Conservation (phyloP, 2,797 vertebrate species). For the Danio albolineatus region DNA sequence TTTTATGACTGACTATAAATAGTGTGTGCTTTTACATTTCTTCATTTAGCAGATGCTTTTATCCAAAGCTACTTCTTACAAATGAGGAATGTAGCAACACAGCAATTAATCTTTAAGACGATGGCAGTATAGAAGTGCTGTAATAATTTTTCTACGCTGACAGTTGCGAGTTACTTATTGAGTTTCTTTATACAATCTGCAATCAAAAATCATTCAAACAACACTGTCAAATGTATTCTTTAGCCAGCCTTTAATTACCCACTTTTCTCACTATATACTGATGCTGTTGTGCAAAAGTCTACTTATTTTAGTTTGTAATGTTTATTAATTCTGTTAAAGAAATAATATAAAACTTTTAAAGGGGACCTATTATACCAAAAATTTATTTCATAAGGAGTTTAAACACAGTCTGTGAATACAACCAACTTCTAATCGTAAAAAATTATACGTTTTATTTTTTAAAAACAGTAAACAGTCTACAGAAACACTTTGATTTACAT, state of each 20-base stretch:
- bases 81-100: slow-evolving; percentile 1
- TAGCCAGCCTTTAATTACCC: background rate
- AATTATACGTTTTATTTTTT: too few species aligned
- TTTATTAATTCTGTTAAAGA: background rate
- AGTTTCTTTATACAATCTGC: too few species aligned
- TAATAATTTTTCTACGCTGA: background rate
- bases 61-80: background rate
- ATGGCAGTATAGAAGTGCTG: background rate
- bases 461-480: too few species aligned
- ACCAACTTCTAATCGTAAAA: too few species aligned
- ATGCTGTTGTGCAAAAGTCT: background rate
- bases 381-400: too few species aligned
- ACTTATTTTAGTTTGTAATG: background rate
- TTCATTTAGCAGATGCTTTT: slow-evolving; percentile 18
- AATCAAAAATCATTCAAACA: background rate
- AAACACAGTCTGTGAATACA: too few species aligned
- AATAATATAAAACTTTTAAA: background rate
- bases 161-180: too few species aligned
- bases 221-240: slow-evolving; percentile 6
- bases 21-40: slow-evolving; percentile 14
- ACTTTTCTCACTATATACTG: background rate
- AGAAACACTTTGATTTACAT: too few species aligned
- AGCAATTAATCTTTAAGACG: background rate
- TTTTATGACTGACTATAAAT: background rate
- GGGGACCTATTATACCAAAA: too few species aligned